Evolutionary conservation across 2,113 vertebrate genomes (phyloP).

Genomic region (Osmerus eperlanus): DNA sequence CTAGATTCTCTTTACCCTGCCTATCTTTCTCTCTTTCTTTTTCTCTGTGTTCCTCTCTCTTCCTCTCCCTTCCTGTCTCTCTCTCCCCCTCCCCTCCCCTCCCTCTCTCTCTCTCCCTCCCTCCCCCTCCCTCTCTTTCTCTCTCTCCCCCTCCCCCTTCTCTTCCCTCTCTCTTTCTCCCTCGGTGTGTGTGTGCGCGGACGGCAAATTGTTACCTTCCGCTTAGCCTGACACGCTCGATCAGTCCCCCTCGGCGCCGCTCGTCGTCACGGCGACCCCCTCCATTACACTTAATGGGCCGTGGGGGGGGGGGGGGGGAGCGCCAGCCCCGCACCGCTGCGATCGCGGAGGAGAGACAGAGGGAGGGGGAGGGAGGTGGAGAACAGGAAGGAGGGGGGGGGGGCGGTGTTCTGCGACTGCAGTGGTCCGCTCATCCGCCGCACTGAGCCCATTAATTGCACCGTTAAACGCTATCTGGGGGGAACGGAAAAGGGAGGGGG

Average conservation of each 20-base stretch:
- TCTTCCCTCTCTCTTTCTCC: not conserved
- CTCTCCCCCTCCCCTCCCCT: too few species aligned
- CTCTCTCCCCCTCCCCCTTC: too few species aligned
- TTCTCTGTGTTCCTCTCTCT: not conserved
- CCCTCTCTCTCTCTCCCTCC: not conserved
- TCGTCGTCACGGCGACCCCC: conserved; percentile 12
- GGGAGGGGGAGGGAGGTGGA: not conserved
- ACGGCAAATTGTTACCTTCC: conserved; percentile 6
- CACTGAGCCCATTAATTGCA: conserved; percentile 41
- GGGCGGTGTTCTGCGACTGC: not conserved
- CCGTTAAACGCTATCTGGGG: conserved; percentile 39
- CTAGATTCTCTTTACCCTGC: too few species aligned
- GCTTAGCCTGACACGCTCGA: conserved; percentile 10
- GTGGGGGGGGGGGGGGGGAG: not conserved
- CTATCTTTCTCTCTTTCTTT: too few species aligned
- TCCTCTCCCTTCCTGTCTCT: not conserved
- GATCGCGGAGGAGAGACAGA: conserved; percentile 1
- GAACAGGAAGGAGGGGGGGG: not conserved
- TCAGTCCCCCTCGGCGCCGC: conserved; percentile 8
- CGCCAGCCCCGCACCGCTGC: too few species aligned
- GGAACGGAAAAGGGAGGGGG: conserved; percentile 7
- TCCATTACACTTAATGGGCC: conserved; percentile 36
- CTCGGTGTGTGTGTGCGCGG: not conserved
- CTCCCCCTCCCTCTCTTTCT: not conserved
- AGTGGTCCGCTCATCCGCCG: conserved; percentile 11